These are phyloP conservation scores for Pediacus dermestoides DNA, from an alignment of 2,888 invertebrate species.

Conservation along the genomic window DNA sequence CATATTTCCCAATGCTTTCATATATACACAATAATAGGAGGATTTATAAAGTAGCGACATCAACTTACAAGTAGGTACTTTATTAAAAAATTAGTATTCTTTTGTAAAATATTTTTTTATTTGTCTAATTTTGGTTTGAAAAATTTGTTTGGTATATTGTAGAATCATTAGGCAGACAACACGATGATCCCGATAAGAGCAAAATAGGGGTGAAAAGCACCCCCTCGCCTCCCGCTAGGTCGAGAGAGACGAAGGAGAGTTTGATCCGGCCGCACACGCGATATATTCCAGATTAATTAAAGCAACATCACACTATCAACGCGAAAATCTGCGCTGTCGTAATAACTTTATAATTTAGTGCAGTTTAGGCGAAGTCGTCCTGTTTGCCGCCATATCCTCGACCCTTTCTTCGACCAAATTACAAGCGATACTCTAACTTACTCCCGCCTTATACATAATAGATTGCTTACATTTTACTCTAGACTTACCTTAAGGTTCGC, in stretches of 20 bases:
- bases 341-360: slow-evolving; percentile 55
- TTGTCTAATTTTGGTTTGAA: no score
- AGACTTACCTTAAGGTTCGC: slow-evolving; percentile 42
- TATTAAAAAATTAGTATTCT: no score
- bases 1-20: no score
- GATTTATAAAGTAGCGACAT: no score
- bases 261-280: slow-evolving; percentile 40
- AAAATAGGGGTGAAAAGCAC: not conserved
- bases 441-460: slow-evolving; percentile 44
- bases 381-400: slow-evolving; percentile 24
- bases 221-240: not conserved
- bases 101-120: no score
- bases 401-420: slow-evolving; percentile 41
- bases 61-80: no score
- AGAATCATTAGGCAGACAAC: no score
- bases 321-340: slow-evolving; percentile 52
- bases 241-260: slow-evolving; percentile 14
- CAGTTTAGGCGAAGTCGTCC: slow-evolving; percentile 40
- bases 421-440: slow-evolving; percentile 37
- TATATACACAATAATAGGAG: no score
- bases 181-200: no score
- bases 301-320: slow-evolving; percentile 53
- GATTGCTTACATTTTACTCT: slow-evolving; percentile 47
- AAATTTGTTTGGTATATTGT: no score
- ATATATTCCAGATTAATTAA: slow-evolving; percentile 52